These are phyloP conservation scores for Anthoscopus minutus DNA, from an alignment of 2,113 vertebrate species.

Conservation along the genomic window DNA sequence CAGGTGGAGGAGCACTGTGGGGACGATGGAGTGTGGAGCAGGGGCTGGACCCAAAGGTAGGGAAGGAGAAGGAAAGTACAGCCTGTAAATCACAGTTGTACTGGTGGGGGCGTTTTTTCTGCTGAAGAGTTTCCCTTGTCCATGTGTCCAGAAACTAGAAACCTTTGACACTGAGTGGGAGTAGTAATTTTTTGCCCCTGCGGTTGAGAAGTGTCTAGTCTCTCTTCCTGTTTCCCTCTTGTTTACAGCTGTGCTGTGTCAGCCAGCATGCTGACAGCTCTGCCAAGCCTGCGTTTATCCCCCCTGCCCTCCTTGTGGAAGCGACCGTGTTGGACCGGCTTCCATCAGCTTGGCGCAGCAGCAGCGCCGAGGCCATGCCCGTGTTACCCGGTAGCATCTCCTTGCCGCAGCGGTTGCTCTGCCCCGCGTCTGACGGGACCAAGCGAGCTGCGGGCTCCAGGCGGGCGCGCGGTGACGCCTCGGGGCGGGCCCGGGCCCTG, in stretches of 20 bases:
- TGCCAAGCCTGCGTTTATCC: fast-evolving
- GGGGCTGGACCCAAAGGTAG: fast-evolving
- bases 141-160: not conserved
- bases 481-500: not conserved
- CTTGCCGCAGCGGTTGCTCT: fast-evolving
- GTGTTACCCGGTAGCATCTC: fast-evolving
- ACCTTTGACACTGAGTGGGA: no score
- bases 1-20: fast-evolving
- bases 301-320: fast-evolving
- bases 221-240: fast-evolving
- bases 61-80: fast-evolving
- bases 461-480: not conserved
- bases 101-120: no score
- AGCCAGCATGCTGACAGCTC: fast-evolving
- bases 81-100: fast-evolving
- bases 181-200: fast-evolving
- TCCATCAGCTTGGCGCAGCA: fast-evolving
- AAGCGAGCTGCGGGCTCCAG: not conserved
- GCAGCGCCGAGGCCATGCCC: fast-evolving
- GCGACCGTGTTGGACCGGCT: fast-evolving
- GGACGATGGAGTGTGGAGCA: no score
- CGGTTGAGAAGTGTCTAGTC: fast-evolving
- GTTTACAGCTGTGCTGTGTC: not conserved
- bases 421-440: fast-evolving
- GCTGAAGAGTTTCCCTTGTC: not conserved